A percentile compares a stretch with the other conserved stretches of the same genome.
phyloP scores from a whole-genome alignment of 1,140 invertebrate genomes.

The Laodelphax striatellus region DNA sequence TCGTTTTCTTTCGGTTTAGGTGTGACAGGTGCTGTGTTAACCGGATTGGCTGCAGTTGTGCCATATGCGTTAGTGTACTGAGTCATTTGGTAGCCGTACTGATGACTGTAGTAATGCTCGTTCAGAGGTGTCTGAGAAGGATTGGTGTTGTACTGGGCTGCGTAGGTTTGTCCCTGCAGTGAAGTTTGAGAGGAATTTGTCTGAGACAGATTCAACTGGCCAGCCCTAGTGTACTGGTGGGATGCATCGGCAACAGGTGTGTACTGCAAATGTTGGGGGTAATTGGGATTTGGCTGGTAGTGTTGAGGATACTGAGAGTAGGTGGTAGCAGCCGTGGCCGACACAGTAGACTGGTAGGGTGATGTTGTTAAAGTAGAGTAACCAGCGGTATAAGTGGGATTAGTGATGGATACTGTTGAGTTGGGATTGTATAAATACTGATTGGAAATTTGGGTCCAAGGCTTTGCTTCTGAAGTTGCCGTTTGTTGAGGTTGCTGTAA shows the following conservation, averaged over 20 bases:
- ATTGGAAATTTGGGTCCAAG: no score
- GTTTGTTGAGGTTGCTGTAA: no score
- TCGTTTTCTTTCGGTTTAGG: no score
- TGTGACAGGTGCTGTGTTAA: not conserved
- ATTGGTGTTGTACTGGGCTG: constrained; percentile 6
- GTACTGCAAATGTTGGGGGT: constrained; percentile 14
- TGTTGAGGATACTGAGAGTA: no score
- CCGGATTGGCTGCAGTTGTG: not conserved
- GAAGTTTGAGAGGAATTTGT: constrained; percentile 18
- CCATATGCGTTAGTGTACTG: not conserved
- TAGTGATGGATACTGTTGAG: no score
- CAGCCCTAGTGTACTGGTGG: constrained; percentile 20
- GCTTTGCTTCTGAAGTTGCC: no score
- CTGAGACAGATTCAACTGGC: constrained; percentile 11
- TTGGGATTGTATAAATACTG: no score
- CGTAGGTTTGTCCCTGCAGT: constrained; percentile 12
- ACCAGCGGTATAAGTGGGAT: no score
- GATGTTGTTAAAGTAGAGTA: no score
- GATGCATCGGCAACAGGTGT: constrained; percentile 20
- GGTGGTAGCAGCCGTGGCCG: no score
- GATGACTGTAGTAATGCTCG: constrained; percentile 19
- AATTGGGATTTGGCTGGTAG: not conserved
- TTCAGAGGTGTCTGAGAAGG: constrained; percentile 3
- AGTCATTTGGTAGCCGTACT: constrained; percentile 16
- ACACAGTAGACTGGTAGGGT: no score